Conservation (phyloP, 2,888 invertebrate genomes). For the Peribatodes rhomboidaria region DNA sequence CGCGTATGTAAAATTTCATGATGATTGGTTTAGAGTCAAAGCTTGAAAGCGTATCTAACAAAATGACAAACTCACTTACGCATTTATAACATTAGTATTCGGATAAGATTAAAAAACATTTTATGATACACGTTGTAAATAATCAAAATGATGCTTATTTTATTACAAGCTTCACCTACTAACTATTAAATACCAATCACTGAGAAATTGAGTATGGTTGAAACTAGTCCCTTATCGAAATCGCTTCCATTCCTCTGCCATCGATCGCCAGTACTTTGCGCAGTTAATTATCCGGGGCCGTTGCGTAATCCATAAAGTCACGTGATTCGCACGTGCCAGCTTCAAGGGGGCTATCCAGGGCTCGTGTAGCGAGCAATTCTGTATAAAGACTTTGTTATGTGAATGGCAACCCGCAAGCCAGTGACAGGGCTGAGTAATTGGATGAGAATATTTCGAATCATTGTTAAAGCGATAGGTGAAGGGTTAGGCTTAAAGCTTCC, state of each 20-base stretch:
- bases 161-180: no score
- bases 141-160: no score
- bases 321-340: slow-evolving; percentile 82
- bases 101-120: no score
- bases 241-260: slow-evolving; percentile 22
- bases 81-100: no score
- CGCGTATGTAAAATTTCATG: no score
- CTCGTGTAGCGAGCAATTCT: slow-evolving; percentile 43
- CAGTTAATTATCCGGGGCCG: slow-evolving; percentile 83
- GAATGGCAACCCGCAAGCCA: slow-evolving; percentile 23
- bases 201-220: neutral
- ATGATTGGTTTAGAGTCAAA: no score
- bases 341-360: slow-evolving; percentile 62
- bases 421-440: slow-evolving; percentile 28
- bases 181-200: no score
- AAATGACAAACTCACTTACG: no score
- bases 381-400: slow-evolving; percentile 30
- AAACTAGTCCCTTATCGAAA: slow-evolving; percentile 22
- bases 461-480: neutral
- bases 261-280: slow-evolving; percentile 72
- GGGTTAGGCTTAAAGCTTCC: no score
- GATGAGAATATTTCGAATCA: slow-evolving; percentile 19
- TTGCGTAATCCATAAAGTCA: slow-evolving; percentile 81
- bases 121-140: no score
- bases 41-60: no score